Evolutionary conservation across 2,888 invertebrate species (phyloP).

Genomic region (Mythimna vitellina): DNA sequence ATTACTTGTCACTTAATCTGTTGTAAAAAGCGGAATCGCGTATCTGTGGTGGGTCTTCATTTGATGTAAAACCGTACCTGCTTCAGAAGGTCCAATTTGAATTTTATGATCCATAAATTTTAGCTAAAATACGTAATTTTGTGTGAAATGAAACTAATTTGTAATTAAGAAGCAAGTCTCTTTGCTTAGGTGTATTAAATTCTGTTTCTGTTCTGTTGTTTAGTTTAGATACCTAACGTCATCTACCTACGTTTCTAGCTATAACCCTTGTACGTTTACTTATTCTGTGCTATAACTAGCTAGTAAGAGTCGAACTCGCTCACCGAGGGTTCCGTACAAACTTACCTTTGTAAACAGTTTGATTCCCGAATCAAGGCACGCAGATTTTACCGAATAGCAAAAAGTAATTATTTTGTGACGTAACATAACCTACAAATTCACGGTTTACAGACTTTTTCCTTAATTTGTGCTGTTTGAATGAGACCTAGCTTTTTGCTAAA

Average conservation of each 20-base stretch:
- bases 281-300: neutral
- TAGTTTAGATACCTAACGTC: neutral
- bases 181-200: neutral
- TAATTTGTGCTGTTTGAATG: no score
- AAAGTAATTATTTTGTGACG: no score
- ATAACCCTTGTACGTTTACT: no score
- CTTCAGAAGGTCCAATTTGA: constrained; percentile 32
- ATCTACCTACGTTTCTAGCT: neutral
- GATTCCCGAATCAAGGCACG: no score
- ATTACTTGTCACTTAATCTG: constrained; percentile 58
- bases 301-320: no score
- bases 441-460: no score
- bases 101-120: constrained; percentile 61
- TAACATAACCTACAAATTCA: no score
- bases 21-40: constrained; percentile 43
- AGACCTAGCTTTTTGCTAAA: no score
- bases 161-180: constrained; percentile 26
- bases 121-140: constrained; percentile 35
- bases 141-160: constrained; percentile 33
- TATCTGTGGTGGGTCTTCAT: constrained; percentile 58
- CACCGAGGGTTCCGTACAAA: no score
- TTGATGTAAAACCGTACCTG: constrained; percentile 19
- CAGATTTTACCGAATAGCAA: no score
- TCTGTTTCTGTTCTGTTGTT: neutral
- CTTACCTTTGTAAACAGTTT: no score